A percentile compares a stretch with the other conserved stretches of the same genome.
phyloP scores from a whole-genome alignment of 2,797 vertebrate genomes.

The Falco peregrinus region DNA sequence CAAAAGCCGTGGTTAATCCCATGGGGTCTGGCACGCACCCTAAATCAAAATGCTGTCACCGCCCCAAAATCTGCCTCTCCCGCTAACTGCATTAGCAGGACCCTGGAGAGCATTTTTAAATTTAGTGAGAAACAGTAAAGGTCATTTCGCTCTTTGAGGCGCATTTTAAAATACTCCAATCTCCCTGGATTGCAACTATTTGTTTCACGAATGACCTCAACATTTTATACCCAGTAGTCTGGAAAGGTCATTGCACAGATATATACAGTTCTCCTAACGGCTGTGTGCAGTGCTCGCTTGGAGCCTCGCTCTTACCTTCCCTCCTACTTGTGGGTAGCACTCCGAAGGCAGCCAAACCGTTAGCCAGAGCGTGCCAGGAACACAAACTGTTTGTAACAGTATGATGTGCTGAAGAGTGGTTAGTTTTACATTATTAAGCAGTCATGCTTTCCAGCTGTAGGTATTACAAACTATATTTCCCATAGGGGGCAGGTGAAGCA shows the following conservation, averaged over 20 bases:
- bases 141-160: slow-evolving; percentile 65
- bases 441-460: rapidly evolving
- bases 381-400: not conserved
- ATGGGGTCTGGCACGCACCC: rapidly evolving
- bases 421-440: rapidly evolving
- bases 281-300: rapidly evolving
- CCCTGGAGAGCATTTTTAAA: slow-evolving; percentile 54
- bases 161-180: slow-evolving; percentile 58
- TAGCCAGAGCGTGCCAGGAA: not conserved
- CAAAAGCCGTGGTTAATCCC: rapidly evolving
- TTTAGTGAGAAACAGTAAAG: slow-evolving; percentile 62
- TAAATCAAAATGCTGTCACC: not conserved
- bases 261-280: not conserved
- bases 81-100: not conserved
- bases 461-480: not conserved
- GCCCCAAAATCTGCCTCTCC: not conserved
- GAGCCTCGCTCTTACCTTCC: not conserved
- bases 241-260: slow-evolving; percentile 68
- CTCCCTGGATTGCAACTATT: slow-evolving; percentile 45
- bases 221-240: slow-evolving; percentile 43
- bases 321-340: rapidly evolving
- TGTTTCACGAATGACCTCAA: slow-evolving; percentile 44
- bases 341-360: rapidly evolving
- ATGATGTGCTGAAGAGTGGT: rapidly evolving
- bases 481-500: not conserved